Conservation (phyloP, 2,113 vertebrate genomes). For the Albula glossodonta region DNA sequence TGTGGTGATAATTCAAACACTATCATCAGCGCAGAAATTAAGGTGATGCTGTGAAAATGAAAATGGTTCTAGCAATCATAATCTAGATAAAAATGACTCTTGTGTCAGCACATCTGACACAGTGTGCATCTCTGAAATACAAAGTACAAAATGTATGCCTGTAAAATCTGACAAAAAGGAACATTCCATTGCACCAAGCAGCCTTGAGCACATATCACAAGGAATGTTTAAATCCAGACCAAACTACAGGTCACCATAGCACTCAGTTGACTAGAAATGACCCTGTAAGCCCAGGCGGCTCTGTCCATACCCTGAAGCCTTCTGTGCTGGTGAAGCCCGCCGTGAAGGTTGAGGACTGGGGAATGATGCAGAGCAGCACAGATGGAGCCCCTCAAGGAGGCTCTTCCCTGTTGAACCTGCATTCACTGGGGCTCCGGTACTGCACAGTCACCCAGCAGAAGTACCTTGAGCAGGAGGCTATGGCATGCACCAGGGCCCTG, state of each 20-base stretch:
- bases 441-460: constrained; percentile 70
- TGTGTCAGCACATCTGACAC: background rate
- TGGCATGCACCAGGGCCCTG: constrained; percentile 83
- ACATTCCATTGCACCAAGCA: background rate
- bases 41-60: background rate
- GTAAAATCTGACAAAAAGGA: background rate
- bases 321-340: background rate
- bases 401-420: constrained; percentile 44
- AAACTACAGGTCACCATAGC: constrained; percentile 15
- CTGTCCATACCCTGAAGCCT: background rate
- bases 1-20: constrained; percentile 39
- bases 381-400: constrained; percentile 1
- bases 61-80: background rate
- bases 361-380: constrained; percentile 16
- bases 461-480: constrained; percentile 77
- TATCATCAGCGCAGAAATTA: background rate
- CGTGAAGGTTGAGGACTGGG: background rate
- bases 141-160: background rate
- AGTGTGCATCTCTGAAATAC: background rate
- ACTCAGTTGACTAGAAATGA: background rate
- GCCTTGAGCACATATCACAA: background rate
- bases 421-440: constrained; percentile 44
- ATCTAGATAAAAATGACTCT: background rate
- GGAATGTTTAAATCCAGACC: constrained; percentile 21
- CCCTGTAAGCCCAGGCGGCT: no score